phyloP scores from a whole-genome alignment of 1,140 invertebrate genomes.

The Dryas iulia region DNA sequence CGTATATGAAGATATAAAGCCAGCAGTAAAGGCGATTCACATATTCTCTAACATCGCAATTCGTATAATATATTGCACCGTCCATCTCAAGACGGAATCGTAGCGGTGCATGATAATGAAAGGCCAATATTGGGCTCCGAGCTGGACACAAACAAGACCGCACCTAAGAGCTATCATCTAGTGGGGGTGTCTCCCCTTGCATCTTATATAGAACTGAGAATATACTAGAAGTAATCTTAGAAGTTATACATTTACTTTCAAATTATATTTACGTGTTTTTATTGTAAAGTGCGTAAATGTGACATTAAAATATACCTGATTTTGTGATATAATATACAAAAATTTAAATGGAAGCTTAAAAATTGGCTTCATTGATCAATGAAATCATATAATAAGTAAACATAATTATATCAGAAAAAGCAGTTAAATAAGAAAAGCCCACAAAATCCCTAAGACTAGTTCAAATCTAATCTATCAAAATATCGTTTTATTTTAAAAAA shows the following conservation, averaged over 20 bases:
- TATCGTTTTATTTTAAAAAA: slow-evolving; percentile 8
- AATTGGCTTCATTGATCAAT: not conserved
- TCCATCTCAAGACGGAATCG: slow-evolving; percentile 32
- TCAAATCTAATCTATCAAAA: slow-evolving; percentile 17
- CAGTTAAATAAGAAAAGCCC: not conserved
- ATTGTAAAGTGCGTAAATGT: no score
- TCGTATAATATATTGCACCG: slow-evolving; percentile 21
- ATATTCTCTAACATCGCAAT: slow-evolving; percentile 10
- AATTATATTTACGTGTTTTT: no score
- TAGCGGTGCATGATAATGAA: slow-evolving; percentile 58
- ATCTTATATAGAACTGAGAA: slow-evolving; percentile 10
- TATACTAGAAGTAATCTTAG: not conserved
- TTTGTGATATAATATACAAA: no score
- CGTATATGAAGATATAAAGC: not conserved
- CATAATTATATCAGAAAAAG: not conserved
- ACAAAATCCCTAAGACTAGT: not conserved
- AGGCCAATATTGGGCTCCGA: slow-evolving; percentile 60
- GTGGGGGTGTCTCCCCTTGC: slow-evolving; percentile 35
- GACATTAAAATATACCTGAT: no score
- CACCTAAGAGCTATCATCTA: slow-evolving; percentile 61
- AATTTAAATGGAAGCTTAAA: no score
- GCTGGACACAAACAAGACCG: slow-evolving; percentile 73
- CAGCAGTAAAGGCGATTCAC: not conserved
- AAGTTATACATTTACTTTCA: not conserved
- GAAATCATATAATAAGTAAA: not conserved